phyloP scores from a whole-genome alignment of 64 coral and sea anemone species.

The Montipora foliosa region DNA sequence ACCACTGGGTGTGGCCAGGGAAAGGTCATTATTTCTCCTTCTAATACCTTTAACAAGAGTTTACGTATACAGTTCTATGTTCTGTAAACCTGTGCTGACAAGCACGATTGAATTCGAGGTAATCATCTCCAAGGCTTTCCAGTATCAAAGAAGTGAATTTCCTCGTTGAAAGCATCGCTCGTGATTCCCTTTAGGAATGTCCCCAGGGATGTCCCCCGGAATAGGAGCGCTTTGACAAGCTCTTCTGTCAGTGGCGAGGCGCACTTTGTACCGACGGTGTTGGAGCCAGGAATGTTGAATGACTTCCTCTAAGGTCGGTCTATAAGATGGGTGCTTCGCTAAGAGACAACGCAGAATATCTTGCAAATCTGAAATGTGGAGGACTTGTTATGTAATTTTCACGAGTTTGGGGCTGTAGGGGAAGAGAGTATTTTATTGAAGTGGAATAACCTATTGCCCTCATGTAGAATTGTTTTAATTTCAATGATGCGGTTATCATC shows the following conservation, averaged over 20 bases:
- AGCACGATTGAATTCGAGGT: neutral
- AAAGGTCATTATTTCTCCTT: no score
- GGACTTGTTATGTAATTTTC: no score
- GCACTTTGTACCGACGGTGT: neutral
- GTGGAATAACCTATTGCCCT: no score
- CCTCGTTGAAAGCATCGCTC: neutral
- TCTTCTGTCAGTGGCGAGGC: constrained; percentile 9
- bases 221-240: constrained; percentile 17
- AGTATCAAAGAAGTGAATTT: constrained; percentile 7
- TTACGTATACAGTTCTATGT: no score
- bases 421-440: no score
- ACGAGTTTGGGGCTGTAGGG: no score
- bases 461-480: no score
- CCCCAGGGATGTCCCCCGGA: neutral
- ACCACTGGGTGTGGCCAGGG: no score
- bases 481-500: no score
- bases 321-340: constrained; percentile 69
- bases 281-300: constrained; percentile 68
- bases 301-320: constrained; percentile 60
- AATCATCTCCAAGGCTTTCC: neutral
- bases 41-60: no score
- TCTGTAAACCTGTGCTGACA: neutral
- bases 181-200: neutral
- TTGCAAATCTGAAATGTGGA: constrained; percentile 33
- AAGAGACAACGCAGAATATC: constrained; percentile 56